These are phyloP conservation scores for Caenorhabditis latens DNA, from an alignment of 1,140 invertebrate species.

Conservation along the genomic window DNA sequence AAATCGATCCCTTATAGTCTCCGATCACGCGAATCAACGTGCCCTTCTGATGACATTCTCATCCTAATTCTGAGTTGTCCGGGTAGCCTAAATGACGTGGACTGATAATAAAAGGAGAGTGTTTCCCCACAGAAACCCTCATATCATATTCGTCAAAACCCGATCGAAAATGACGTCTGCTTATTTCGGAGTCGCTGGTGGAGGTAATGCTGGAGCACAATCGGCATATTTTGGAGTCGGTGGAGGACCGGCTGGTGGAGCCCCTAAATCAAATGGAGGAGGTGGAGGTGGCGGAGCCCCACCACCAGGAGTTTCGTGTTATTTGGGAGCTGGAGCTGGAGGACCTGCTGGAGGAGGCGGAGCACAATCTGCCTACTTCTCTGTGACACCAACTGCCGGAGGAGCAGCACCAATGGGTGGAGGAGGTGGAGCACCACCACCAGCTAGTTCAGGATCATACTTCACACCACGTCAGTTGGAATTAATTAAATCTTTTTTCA, in stretches of 20 bases:
- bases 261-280: constrained; percentile 1
- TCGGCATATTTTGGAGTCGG: constrained; percentile 59
- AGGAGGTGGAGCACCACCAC: neutral
- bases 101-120: neutral
- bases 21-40: no score
- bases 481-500: neutral
- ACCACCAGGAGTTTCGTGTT: constrained; percentile 39
- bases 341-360: constrained; percentile 20
- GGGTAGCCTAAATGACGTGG: neutral
- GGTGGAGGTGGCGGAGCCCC: constrained; percentile 46
- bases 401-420: constrained; percentile 29
- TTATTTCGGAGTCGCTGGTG: constrained; percentile 58
- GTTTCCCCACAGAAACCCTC: neutral
- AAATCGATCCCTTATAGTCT: no score
- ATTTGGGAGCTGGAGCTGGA: constrained; percentile 52
- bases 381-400: constrained; percentile 1
- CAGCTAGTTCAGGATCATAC: neutral
- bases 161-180: constrained; percentile 48
- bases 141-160: constrained; percentile 16
- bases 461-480: constrained; percentile 10
- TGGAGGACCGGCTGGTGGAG: constrained; percentile 45
- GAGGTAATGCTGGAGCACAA: constrained; percentile 44
- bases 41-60: no score
- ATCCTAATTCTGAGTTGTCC: no score
- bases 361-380: constrained; percentile 54